These are phyloP conservation scores for Chironomus tentans DNA, from an alignment of 2,888 invertebrate genomes.

Conservation along the genomic window DNA sequence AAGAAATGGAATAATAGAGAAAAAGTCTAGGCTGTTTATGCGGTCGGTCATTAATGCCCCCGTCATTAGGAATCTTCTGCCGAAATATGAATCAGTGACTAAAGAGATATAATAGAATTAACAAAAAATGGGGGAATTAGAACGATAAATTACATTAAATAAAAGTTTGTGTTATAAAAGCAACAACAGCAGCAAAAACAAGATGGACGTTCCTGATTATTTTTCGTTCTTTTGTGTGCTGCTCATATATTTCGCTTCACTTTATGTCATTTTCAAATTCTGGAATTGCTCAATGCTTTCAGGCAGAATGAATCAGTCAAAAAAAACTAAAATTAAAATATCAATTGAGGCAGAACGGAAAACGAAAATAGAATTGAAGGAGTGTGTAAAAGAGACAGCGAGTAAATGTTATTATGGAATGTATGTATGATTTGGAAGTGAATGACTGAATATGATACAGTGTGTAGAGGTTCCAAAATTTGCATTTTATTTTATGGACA, in stretches of 20 bases:
- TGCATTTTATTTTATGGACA: too few species aligned
- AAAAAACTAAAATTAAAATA: conserved; percentile 4
- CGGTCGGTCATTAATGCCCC: too few species aligned
- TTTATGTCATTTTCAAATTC: conserved; percentile 7
- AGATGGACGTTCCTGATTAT: conserved; percentile 12
- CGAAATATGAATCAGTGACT: background rate
- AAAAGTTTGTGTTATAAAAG: background rate
- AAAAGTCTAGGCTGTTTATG: too few species aligned
- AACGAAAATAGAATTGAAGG: background rate
- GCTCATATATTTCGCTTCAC: background rate
- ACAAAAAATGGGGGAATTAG: background rate
- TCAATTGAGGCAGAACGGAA: conserved; percentile 22
- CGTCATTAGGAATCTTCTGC: background rate
- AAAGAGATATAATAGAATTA: background rate
- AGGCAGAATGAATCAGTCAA: background rate
- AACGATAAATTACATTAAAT: background rate
- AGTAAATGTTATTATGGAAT: background rate
- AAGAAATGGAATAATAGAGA: too few species aligned
- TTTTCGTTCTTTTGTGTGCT: background rate
- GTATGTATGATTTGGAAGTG: background rate
- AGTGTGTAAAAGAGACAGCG: background rate
- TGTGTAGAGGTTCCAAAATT: too few species aligned
- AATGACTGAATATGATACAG: background rate
- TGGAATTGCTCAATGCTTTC: background rate
- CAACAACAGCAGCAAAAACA: conserved; percentile 1